Evolutionary conservation across 2,113 vertebrate genomes (phyloP), one percentile per base, ranked within the genome.

Genomic region (Mastomys natalensis): DNA sequence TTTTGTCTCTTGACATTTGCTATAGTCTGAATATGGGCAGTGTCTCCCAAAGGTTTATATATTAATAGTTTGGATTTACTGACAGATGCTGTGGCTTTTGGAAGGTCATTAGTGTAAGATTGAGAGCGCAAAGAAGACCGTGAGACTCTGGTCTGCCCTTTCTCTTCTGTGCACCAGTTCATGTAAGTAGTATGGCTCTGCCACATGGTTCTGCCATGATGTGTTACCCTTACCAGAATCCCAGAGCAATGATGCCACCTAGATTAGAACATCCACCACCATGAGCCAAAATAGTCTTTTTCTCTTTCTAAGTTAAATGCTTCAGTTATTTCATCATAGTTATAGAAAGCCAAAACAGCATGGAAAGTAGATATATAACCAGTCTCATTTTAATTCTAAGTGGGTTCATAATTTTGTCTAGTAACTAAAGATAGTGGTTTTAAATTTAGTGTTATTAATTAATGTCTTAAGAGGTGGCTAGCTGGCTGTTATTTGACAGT

Each of bases 371-470:
- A 68, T 45, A 0, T 29, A 89, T 15, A 93, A 84, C 7, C 8
- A 87, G 34, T 51, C 48, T 93, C 76, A 81, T 74, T 89, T 96
- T 53, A 89, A 37, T 60, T 76, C 51, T 91, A 92, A 68, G 22
- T 87, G 19, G 60, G 29, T 72, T 87, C 40, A 76, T 88, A 34
- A 94, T 55, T 95, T 92, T 94, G 62, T n/a, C 76, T 88, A 76
- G 5, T 58, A 64, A 51, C 17, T 60, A 11, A 15, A 19, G 87
- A 81, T n/a, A 68, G 66, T 91, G 87, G 43, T 88, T 86, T 89
- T 90, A 95, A 91, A 82, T 91, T 60, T 60, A 95, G 1, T 86
- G 37, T 85, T 60, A 86, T 19, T 78, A 51, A 51, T 64, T 26
- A 85, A 53, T 37, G 80, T 37, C 70, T 16, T 81, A 81, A 64